Evolutionary conservation across 2,113 vertebrate genomes (phyloP).

Genomic region (Menura novaehollandiae): DNA sequence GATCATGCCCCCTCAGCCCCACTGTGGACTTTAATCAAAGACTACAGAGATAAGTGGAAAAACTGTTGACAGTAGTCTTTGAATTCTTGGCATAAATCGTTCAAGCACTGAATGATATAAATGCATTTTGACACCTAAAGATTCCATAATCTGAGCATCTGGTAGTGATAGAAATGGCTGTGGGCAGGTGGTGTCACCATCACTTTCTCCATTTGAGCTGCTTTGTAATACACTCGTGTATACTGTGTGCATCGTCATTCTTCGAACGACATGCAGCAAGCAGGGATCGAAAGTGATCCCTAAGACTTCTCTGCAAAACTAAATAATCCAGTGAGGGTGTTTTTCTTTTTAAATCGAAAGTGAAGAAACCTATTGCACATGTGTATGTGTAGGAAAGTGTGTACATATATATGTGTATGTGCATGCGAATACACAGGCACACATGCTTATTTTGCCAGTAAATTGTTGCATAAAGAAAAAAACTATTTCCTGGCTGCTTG

Average conservation of each 20-base stretch:
- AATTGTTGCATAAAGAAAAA: background rate
- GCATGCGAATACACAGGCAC: fast-evolving
- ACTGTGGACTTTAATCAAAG: background rate
- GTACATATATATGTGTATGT: fast-evolving
- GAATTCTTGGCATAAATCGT: background rate
- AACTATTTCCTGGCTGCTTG: background rate
- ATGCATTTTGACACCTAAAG: background rate
- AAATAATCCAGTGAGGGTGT: background rate
- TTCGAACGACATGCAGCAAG: background rate
- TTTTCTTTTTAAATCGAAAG: background rate
- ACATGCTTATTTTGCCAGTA: fast-evolving
- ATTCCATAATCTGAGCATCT: background rate
- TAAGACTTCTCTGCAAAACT: background rate
- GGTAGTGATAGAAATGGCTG: background rate
- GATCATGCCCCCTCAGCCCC: background rate
- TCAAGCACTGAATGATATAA: background rate
- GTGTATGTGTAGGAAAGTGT: fast-evolving
- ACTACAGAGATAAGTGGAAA: background rate
- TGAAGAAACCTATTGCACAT: background rate
- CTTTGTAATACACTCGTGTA: background rate
- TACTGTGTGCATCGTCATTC: background rate
- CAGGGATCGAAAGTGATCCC: background rate
- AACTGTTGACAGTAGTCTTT: background rate
- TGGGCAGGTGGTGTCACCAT: background rate
- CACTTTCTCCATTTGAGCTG: background rate